Conservation (phyloP, 1,140 invertebrate genomes). For the Microplitis demolitor region DNA sequence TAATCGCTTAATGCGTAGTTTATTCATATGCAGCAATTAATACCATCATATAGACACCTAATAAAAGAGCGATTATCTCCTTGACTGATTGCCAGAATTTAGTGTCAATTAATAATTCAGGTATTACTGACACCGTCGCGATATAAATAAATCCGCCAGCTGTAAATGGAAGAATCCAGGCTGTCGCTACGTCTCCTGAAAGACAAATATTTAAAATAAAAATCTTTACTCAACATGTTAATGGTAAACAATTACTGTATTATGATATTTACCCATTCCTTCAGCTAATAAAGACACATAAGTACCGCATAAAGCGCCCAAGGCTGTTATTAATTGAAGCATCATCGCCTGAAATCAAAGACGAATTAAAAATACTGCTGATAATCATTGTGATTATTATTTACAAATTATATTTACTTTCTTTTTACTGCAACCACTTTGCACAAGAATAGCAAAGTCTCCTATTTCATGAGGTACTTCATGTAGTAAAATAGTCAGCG, state of each 20-base stretch:
- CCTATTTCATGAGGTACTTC: conserved; percentile 99
- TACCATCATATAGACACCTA: conserved; percentile 92
- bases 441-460: conserved; percentile 95
- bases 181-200: conserved; percentile 74
- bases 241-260: conserved; percentile 18
- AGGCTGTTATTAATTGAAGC: conserved; percentile 88
- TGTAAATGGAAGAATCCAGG: conserved; percentile 92
- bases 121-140: conserved; percentile 95
- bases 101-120: conserved; percentile 86
- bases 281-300: conserved; percentile 82
- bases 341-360: conserved; percentile 76
- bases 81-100: conserved; percentile 84
- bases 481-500: conserved; percentile 91
- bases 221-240: background rate
- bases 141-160: conserved; percentile 99
- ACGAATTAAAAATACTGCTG: background rate
- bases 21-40: conserved; percentile 87
- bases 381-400: conserved; percentile 16
- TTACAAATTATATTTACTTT: conserved; percentile 65
- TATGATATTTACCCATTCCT: conserved; percentile 63
- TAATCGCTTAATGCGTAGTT: conserved; percentile 32
- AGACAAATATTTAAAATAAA: conserved; percentile 34
- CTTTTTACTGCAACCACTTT: conserved; percentile 87
- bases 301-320: conserved; percentile 93
- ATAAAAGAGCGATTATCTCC: conserved; percentile 82